These are phyloP conservation scores for Cottoperca gobio DNA, from an alignment of 2,797 vertebrate species.

Conservation along the genomic window DNA sequence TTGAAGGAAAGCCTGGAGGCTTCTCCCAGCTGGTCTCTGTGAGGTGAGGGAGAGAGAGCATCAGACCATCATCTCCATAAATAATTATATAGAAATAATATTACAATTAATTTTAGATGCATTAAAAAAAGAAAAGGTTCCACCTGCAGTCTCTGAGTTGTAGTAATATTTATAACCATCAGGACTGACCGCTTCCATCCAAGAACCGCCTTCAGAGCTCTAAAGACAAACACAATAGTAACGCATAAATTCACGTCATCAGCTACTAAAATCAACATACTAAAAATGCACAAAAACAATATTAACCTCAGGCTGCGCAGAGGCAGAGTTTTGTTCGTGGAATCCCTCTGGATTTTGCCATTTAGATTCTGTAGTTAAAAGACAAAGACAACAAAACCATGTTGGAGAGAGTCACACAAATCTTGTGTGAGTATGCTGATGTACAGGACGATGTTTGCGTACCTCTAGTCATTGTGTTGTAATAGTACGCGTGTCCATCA, in stretches of 20 bases:
- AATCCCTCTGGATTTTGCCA: conserved; percentile 92
- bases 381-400: background rate
- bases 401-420: background rate
- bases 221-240: conserved; percentile 63
- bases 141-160: conserved; percentile 93
- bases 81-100: background rate
- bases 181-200: conserved; percentile 92
- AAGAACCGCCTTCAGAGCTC: conserved; percentile 76
- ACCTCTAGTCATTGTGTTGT: conserved; percentile 93
- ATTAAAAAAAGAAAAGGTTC: background rate
- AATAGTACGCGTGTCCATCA: conserved; percentile 91
- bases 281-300: background rate
- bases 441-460: background rate
- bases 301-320: conserved; percentile 57
- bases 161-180: conserved; percentile 95
- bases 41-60: conserved; percentile 16
- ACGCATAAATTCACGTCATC: background rate
- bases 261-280: background rate
- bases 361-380: conserved; percentile 85
- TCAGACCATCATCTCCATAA: background rate
- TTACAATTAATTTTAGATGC: background rate
- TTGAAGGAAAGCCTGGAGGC: conserved; percentile 81
- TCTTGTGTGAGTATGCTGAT: background rate
- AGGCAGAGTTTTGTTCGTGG: conserved; percentile 69
- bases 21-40: conserved; percentile 96